Conservation (phyloP, 2,888 invertebrate species). For the Macrosiphum euphorbiae region DNA sequence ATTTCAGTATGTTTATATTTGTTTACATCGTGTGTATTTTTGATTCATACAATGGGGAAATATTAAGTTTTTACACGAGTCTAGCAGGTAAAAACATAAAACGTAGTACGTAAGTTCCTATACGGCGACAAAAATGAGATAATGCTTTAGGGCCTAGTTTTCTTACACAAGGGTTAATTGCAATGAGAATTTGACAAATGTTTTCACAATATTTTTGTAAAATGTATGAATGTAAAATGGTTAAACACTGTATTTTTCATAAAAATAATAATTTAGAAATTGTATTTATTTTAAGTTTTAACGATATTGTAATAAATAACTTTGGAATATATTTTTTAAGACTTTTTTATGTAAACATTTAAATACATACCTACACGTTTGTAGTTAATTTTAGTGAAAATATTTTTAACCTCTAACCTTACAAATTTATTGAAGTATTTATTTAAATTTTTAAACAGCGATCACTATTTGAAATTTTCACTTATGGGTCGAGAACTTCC, state of each 20-base stretch:
- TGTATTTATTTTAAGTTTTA: neutral
- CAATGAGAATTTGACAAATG: neutral
- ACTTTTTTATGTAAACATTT: neutral
- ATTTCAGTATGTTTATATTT: neutral
- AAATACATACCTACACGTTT: neutral
- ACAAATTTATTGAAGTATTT: neutral
- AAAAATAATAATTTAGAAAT: neutral
- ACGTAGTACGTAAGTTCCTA: neutral
- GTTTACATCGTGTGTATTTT: neutral
- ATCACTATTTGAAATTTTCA: neutral
- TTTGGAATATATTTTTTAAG: neutral
- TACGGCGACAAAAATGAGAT: neutral
- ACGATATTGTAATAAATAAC: neutral
- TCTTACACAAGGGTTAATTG: neutral
- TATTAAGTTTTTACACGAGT: neutral
- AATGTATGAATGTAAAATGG: neutral
- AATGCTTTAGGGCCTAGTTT: neutral
- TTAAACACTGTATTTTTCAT: neutral
- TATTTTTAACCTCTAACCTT: neutral
- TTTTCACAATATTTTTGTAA: neutral
- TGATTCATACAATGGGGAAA: neutral
- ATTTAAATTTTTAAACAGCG: neutral
- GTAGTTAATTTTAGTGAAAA: neutral
- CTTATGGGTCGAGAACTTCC: neutral
- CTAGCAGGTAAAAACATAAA: neutral